These are phyloP conservation scores for Dipodomys ordii DNA, from an alignment of 2,113 vertebrate genomes.

Conservation along the genomic window DNA sequence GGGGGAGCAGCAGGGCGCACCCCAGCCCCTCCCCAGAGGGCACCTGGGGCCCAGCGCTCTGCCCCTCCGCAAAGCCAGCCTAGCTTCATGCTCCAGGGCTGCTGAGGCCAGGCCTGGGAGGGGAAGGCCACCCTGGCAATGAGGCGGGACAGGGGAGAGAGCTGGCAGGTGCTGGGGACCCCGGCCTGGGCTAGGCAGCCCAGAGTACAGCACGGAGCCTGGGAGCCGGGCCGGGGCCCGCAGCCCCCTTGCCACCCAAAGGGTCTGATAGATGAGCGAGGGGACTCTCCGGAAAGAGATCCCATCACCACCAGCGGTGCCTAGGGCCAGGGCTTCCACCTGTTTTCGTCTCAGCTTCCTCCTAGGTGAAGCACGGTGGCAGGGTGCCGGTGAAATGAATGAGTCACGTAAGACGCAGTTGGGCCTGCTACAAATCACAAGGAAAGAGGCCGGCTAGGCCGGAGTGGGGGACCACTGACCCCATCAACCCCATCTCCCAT, in stretches of 20 bases:
- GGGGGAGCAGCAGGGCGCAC: background rate
- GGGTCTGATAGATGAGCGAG: no score
- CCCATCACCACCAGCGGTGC: background rate
- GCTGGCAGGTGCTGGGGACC: background rate
- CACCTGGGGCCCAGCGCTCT: background rate
- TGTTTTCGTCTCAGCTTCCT: background rate
- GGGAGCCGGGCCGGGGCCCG: background rate
- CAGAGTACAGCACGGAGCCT: background rate
- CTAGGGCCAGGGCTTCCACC: background rate
- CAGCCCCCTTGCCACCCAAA: background rate
- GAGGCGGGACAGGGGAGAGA: background rate
- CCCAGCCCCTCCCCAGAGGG: background rate
- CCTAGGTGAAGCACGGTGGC: background rate
- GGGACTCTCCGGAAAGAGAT: constrained; percentile 28
- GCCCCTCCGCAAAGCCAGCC: background rate
- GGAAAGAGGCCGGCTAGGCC: background rate
- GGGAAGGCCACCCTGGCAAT: background rate
- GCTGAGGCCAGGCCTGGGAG: background rate
- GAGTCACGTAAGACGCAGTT: background rate
- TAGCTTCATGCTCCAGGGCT: background rate
- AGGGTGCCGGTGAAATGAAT: background rate
- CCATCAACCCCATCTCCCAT: background rate
- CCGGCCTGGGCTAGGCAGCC: background rate
- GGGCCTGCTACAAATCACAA: background rate
- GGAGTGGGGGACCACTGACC: no score